Percentiles rank a stretch among this genome's conserved stretches.
phyloP scores from a whole-genome alignment of 2,113 vertebrate genomes.

The Thomomys bottae region DNA sequence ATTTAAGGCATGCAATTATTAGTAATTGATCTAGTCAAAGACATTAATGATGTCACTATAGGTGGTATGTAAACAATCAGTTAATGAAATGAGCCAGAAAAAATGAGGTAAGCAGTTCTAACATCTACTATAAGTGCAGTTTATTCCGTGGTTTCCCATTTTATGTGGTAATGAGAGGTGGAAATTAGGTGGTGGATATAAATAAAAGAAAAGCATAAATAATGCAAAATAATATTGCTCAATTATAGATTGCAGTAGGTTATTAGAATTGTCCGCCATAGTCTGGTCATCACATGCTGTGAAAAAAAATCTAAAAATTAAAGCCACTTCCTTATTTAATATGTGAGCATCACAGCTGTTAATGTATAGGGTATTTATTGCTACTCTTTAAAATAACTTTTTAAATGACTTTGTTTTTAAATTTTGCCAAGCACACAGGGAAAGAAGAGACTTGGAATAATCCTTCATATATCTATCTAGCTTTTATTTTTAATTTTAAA shows the following conservation, averaged over 20 bases:
- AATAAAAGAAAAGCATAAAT: not conserved
- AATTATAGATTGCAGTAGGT: not conserved
- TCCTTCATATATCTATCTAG: too few species aligned
- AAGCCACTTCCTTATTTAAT: not conserved
- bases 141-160: not conserved
- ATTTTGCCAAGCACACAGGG: too few species aligned
- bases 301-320: not conserved
- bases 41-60: constrained; percentile 33
- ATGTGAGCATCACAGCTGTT: not conserved
- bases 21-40: constrained; percentile 64
- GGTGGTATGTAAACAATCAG: constrained; percentile 40
- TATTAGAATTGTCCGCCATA: not conserved
- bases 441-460: too few species aligned
- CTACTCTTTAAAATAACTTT: not conserved
- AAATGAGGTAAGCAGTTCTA: constrained; percentile 21
- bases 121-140: not conserved
- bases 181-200: not conserved
- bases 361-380: not conserved
- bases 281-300: not conserved
- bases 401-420: too few species aligned
- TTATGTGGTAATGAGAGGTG: not conserved
- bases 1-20: constrained; percentile 18
- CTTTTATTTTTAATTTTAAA: not conserved
- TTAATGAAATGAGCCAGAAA: constrained; percentile 66
- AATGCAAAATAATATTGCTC: not conserved